Evolutionary conservation across 2,113 vertebrate genomes (phyloP), one percentile per base, ranked within the genome.

Genomic region (Siphamia tubifer): DNA sequence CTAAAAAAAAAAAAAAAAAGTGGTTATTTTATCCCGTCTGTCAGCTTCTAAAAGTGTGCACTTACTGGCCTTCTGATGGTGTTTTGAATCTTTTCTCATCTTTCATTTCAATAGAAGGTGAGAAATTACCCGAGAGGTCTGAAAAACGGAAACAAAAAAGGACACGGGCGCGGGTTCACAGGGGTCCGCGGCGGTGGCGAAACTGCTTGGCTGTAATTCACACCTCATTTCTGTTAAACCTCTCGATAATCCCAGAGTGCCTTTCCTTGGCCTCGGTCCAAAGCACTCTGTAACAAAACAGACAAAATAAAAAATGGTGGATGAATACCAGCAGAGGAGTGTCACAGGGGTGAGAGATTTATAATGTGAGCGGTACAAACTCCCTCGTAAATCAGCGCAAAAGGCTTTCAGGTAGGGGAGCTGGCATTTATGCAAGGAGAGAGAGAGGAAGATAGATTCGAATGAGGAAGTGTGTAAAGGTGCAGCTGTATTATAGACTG

Each of bases 321-420:
- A 95, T 94, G 95, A 94, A 94, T 93, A 94, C 91, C 90, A 92
- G 92, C 89, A 89, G 81, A 88, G 90, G 93, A 92, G 87, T 89
- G 90, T 95, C 93, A 92, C 86, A 56, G 66, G 90, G 90, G 83
- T 89, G 91, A 93, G 62, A 94, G 93, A 96, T 96, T 96, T 95
- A 95, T 93, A 87, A 89, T 84, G 88, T 82, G 75, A 94, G 90
- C 69, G 80, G 83, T 91, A 76, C 80, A 94, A 94, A 94, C 89
- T 91, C 77, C 79, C 74, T 84, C 82, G 87, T 95, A 95, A 97
- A 96, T 97, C 94, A 96, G 85, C 45, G 66, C 48, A 74, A 85
- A 81, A 82, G 8, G 13, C 76, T 92, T 92, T 91, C 92, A 93
- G 90, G 92, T 93, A 90, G 87, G 86, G 70, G 30, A 73, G 78